A percentile compares a stretch with the other conserved stretches of the same genome.
Conservation (phyloP, 2,797 vertebrate species). For the Tinamus major region DNA sequence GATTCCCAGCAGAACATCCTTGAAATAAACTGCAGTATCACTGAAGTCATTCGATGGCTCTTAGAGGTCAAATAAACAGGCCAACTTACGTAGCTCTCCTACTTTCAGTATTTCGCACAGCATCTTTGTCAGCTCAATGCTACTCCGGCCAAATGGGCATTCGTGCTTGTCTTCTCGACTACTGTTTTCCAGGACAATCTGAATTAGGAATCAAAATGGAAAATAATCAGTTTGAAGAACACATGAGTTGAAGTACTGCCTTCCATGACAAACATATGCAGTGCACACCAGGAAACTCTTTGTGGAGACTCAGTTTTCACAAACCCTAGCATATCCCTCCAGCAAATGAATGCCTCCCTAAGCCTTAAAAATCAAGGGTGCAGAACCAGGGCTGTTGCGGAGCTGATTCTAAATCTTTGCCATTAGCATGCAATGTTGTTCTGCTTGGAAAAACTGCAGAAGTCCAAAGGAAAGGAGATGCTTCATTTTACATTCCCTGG, state of each 20-base stretch:
- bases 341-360: neutral
- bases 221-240: neutral
- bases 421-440: neutral
- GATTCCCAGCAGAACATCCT: neutral
- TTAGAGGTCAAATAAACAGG: neutral
- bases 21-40: neutral
- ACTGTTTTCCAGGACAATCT: constrained; percentile 99
- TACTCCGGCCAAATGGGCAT: constrained; percentile 97
- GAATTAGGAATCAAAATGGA: constrained; percentile 31
- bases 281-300: neutral
- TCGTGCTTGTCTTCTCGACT: constrained; percentile 98
- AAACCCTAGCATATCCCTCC: accelerated
- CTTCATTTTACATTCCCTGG: neutral
- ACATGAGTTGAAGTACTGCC: neutral
- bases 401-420: neutral
- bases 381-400: neutral
- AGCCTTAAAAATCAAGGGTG: neutral
- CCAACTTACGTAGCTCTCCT: constrained; percentile 95
- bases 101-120: constrained; percentile 98
- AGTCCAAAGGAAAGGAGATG: neutral
- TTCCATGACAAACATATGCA: neutral
- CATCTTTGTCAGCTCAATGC: constrained; percentile 98
- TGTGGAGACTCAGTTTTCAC: neutral
- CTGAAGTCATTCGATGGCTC: neutral
- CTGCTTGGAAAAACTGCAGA: neutral